Conservation (phyloP, 2,888 invertebrate species). For the Leptopilina myrica region DNA sequence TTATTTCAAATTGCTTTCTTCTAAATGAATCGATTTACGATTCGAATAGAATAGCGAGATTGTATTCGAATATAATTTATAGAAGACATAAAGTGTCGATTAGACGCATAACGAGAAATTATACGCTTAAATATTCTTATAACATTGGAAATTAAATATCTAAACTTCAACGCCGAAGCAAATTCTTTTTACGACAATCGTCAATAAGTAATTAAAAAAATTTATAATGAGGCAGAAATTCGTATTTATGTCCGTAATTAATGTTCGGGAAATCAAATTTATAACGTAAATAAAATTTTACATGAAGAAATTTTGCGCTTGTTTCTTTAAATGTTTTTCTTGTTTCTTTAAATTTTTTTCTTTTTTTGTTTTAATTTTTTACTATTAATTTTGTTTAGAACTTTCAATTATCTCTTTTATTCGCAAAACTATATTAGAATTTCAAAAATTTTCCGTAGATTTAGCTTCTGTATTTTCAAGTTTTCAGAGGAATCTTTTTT, state of each 20-base stretch:
- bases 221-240: not conserved
- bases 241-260: not conserved
- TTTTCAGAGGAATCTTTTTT: too few species aligned
- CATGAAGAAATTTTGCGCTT: too few species aligned
- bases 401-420: too few species aligned
- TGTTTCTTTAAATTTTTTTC: too few species aligned
- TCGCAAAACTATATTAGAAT: too few species aligned
- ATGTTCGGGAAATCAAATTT: too few species aligned
- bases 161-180: not conserved
- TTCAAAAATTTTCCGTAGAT: too few species aligned
- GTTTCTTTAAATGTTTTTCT: too few species aligned
- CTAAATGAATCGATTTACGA: constrained; percentile 1
- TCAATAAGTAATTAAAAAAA: not conserved
- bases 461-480: too few species aligned
- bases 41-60: constrained; percentile 14
- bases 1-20: constrained; percentile 4
- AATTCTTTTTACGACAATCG: not conserved
- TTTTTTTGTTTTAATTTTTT: too few species aligned
- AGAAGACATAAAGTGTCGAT: not conserved
- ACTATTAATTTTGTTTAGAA: too few species aligned
- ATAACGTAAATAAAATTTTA: too few species aligned
- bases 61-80: not conserved
- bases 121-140: not conserved
- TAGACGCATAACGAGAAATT: not conserved
- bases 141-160: not conserved